Evolutionary conservation across 2,888 invertebrate species (phyloP).

Genomic region (Helleia helle): DNA sequence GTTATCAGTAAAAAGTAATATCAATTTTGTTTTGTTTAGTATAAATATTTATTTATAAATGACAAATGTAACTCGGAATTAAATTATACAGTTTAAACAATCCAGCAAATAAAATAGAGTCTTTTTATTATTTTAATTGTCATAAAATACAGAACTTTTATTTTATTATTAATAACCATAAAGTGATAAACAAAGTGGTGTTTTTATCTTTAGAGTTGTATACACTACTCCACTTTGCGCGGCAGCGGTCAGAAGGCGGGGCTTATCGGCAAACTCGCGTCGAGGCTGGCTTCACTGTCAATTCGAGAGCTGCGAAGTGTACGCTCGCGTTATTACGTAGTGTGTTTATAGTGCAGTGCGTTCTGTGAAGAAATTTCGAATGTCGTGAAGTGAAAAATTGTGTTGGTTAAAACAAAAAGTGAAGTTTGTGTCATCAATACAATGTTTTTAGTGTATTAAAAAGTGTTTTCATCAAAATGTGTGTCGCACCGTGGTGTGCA

Average conservation of each 20-base stretch:
- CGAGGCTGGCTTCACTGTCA: slow-evolving; percentile 69
- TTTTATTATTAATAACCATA: too few relatives aligned
- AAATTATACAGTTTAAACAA: too few relatives aligned
- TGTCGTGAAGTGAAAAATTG: slow-evolving; percentile 68
- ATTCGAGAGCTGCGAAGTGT: slow-evolving; percentile 71
- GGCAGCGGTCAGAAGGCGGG: slow-evolving; percentile 74
- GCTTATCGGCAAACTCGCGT: slow-evolving; percentile 75
- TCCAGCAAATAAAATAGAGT: too few relatives aligned
- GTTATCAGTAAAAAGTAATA: too few relatives aligned
- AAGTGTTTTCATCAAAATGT: slow-evolving; percentile 67
- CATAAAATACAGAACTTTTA: too few relatives aligned
- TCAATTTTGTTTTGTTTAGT: too few relatives aligned
- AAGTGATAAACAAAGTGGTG: slow-evolving; percentile 6
- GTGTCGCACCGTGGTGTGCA: slow-evolving; percentile 67
- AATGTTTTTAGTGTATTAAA: slow-evolving; percentile 50
- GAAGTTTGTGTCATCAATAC: slow-evolving; percentile 52
- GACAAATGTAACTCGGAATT: too few relatives aligned
- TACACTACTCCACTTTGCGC: slow-evolving; percentile 70
- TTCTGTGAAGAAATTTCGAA: slow-evolving; percentile 69
- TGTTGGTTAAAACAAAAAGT: slow-evolving; percentile 53
- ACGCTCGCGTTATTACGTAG: slow-evolving; percentile 69
- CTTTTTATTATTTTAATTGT: too few relatives aligned
- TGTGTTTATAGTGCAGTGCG: slow-evolving; percentile 70
- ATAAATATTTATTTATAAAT: too few relatives aligned
- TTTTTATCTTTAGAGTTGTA: slow-evolving; percentile 24